phyloP scores from a whole-genome alignment of 1,140 invertebrate species.

The Macrosteles quadrilineatus region DNA sequence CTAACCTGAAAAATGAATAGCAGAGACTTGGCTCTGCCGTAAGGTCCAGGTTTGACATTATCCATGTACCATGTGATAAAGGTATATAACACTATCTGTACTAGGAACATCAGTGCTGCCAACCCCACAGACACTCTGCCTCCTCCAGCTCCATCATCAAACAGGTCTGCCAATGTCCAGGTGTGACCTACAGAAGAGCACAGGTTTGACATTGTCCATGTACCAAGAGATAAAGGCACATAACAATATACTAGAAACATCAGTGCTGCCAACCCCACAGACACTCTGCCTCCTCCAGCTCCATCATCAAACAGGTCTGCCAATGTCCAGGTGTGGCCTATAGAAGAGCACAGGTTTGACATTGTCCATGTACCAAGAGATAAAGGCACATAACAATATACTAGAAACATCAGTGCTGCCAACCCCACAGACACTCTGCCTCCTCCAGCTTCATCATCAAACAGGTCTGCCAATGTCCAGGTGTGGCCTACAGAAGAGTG shows the following conservation, averaged over 20 bases:
- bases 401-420: slow-evolving; percentile 29
- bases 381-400: slow-evolving; percentile 26
- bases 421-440: slow-evolving; percentile 33
- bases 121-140: slow-evolving; percentile 33
- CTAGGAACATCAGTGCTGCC: slow-evolving; percentile 29
- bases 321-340: slow-evolving; percentile 18
- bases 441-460: slow-evolving; percentile 22
- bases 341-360: slow-evolving; percentile 39
- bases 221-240: slow-evolving; percentile 35
- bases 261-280: slow-evolving; percentile 27
- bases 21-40: slow-evolving; percentile 38
- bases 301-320: slow-evolving; percentile 27
- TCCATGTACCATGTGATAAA: slow-evolving; percentile 38
- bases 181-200: slow-evolving; percentile 32
- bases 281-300: slow-evolving; percentile 27
- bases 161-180: slow-evolving; percentile 22
- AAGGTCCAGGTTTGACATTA: slow-evolving; percentile 37
- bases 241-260: slow-evolving; percentile 30
- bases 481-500: slow-evolving; percentile 32
- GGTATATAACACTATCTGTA: slow-evolving; percentile 28
- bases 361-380: slow-evolving; percentile 37
- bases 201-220: slow-evolving; percentile 39
- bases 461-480: slow-evolving; percentile 22
- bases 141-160: slow-evolving; percentile 23
- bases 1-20: slow-evolving; percentile 36